These are phyloP conservation scores for Maniola jurtina DNA, from an alignment of 1,140 invertebrate species.

Conservation along the genomic window DNA sequence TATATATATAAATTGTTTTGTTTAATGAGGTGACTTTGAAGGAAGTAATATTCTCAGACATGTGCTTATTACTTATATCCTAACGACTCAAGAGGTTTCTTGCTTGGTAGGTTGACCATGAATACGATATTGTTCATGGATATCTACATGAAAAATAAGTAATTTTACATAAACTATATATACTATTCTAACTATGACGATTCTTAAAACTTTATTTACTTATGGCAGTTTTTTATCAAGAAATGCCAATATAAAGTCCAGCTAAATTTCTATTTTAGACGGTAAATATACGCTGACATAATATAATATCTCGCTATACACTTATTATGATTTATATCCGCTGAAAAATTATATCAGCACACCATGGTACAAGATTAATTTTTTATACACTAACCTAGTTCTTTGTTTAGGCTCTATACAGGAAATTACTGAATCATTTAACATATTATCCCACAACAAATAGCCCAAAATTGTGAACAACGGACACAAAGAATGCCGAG, in stretches of 20 bases:
- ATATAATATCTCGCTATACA: too few relatives aligned
- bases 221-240: too few relatives aligned
- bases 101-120: slow-evolving; percentile 25
- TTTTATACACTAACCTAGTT: not conserved
- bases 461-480: slow-evolving; percentile 34
- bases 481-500: slow-evolving; percentile 50
- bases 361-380: too few relatives aligned
- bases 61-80: slow-evolving; percentile 29
- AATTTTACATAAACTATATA: too few relatives aligned
- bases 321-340: too few relatives aligned
- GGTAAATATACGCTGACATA: too few relatives aligned
- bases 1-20: slow-evolving; percentile 25
- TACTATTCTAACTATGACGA: too few relatives aligned
- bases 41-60: slow-evolving; percentile 29
- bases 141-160: not conserved
- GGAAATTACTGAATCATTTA: slow-evolving; percentile 11
- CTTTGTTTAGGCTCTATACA: not conserved
- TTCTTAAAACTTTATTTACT: too few relatives aligned
- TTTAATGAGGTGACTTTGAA: slow-evolving; percentile 22
- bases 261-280: too few relatives aligned
- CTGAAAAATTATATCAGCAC: too few relatives aligned
- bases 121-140: not conserved
- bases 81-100: slow-evolving; percentile 28
- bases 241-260: too few relatives aligned
- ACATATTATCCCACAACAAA: slow-evolving; percentile 31